Evolutionary conservation across 2,888 invertebrate species (phyloP).

Genomic region (Zelleria hepariella): DNA sequence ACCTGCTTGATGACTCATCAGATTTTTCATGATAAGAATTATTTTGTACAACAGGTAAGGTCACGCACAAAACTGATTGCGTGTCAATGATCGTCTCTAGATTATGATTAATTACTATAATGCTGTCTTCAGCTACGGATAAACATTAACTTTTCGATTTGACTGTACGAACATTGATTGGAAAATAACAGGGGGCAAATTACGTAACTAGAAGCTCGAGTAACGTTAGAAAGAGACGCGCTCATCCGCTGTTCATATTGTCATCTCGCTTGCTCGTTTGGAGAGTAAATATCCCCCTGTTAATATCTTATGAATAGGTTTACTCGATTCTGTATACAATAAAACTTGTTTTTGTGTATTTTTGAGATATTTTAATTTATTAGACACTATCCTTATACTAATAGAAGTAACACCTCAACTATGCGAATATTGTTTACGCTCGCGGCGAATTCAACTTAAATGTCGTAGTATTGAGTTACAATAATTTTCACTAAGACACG

Average conservation of each 20-base stretch:
- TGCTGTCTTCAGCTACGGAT: neutral
- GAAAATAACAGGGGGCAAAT: neutral
- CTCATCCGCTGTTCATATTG: neutral
- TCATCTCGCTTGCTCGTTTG: neutral
- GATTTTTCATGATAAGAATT: neutral
- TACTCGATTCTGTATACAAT: neutral
- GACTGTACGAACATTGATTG: neutral
- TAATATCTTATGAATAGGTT: neutral
- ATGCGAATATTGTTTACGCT: conserved; percentile 30
- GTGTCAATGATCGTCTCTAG: neutral
- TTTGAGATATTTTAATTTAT: conserved; percentile 31
- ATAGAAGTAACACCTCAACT: conserved; percentile 38
- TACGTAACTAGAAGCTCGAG: neutral
- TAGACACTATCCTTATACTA: conserved; percentile 47
- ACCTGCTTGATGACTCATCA: neutral
- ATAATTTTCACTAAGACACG: conserved; percentile 47
- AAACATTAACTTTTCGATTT: neutral
- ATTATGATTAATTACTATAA: neutral
- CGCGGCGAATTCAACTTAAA: conserved; percentile 32
- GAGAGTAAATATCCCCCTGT: neutral
- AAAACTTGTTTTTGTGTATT: conserved; percentile 20
- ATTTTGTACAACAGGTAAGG: neutral
- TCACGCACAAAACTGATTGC: neutral
- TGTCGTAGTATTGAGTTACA: conserved; percentile 29
- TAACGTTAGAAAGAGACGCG: neutral